These are phyloP conservation scores for Glomeris marginata DNA, from an alignment of 2,888 invertebrate species.

Conservation along the genomic window DNA sequence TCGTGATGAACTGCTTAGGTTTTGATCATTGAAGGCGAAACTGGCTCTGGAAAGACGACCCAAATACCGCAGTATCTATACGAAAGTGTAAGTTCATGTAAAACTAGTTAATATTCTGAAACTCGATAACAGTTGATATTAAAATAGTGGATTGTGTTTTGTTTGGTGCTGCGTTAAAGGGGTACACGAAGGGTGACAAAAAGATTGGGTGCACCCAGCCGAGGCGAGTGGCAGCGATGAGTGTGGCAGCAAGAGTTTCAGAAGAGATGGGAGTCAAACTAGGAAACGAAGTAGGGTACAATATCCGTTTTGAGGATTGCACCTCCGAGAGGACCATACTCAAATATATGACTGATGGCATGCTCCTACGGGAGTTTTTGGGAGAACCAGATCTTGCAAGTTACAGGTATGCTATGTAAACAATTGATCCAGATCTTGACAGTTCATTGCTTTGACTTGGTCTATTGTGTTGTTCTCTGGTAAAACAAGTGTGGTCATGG, in stretches of 20 bases:
- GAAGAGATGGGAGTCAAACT: slow-evolving; percentile 95
- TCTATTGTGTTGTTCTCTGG: not conserved
- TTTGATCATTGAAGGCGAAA: slow-evolving; percentile 86
- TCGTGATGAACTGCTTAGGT: slow-evolving; percentile 36
- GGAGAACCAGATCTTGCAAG: slow-evolving; percentile 91
- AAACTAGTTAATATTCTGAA: too few species aligned
- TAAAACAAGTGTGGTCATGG: slow-evolving; percentile 75
- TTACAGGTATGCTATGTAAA: slow-evolving; percentile 44
- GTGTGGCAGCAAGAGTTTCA: slow-evolving; percentile 95
- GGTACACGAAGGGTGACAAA: slow-evolving; percentile 47
- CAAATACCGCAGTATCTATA: slow-evolving; percentile 41
- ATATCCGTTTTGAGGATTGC: slow-evolving; percentile 96
- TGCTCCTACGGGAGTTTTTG: slow-evolving; percentile 88
- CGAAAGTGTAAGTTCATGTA: slow-evolving; percentile 32
- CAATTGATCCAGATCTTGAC: too few species aligned
- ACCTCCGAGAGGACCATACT: slow-evolving; percentile 91
- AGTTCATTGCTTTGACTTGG: too few species aligned
- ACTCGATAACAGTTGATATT: too few species aligned
- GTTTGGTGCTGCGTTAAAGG: too few species aligned
- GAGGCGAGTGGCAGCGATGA: slow-evolving; percentile 96
- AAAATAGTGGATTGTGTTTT: too few species aligned
- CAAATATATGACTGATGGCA: slow-evolving; percentile 99
- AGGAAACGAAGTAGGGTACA: slow-evolving; percentile 49
- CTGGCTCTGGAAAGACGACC: slow-evolving; percentile 42
- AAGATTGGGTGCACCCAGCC: slow-evolving; percentile 97